These are phyloP conservation scores for Melinaea marsaeus DNA, from an alignment of 2,888 invertebrate genomes.

Conservation along the genomic window DNA sequence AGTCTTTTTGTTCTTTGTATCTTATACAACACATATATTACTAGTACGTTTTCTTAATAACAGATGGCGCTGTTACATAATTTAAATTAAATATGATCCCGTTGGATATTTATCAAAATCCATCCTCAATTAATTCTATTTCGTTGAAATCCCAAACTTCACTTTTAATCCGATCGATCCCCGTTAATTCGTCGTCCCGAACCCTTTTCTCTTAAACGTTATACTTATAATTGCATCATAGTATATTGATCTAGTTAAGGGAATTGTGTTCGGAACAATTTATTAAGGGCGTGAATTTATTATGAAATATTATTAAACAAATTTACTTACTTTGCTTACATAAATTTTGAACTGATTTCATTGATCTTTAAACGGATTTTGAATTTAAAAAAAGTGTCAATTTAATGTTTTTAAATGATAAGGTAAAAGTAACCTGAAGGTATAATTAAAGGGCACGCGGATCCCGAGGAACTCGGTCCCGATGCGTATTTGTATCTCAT, in stretches of 20 bases:
- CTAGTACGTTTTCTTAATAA: background rate
- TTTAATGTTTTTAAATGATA: background rate
- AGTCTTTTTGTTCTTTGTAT: constrained; percentile 28
- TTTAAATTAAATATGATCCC: constrained; percentile 32
- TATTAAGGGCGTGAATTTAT: constrained; percentile 30
- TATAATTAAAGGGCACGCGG: constrained; percentile 76
- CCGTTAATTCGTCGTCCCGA: constrained; percentile 42
- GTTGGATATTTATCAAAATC: constrained; percentile 45
- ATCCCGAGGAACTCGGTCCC: constrained; percentile 69
- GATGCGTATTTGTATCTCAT: constrained; percentile 74
- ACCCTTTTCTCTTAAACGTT: constrained; percentile 53
- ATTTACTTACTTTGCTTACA: constrained; percentile 17
- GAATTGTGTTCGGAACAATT: constrained; percentile 35
- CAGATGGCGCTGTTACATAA: constrained; percentile 12
- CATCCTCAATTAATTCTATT: constrained; percentile 67
- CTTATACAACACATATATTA: background rate
- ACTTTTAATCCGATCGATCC: constrained; percentile 70
- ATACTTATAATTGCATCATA: constrained; percentile 64
- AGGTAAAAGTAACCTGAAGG: constrained; percentile 49
- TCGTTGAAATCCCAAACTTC: constrained; percentile 61
- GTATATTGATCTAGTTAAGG: constrained; percentile 65
- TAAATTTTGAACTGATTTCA: background rate
- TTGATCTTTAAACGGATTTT: background rate
- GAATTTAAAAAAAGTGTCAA: background rate
- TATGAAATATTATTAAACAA: constrained; percentile 20